Conservation (phyloP, 2,113 vertebrate genomes). For the human region GRCh38 chr14:25473001-25473500, state of each 20-base stretch:
- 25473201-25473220: constrained; percentile 47
- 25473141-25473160: constrained; percentile 54
- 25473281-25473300: not conserved
- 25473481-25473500: not conserved
- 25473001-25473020: not conserved
- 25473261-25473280: not conserved
- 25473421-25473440: not conserved
- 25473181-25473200: constrained; percentile 50
- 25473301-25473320: not conserved
- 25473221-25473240: constrained; percentile 44
- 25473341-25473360: not conserved
- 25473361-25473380: not conserved
- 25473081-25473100: constrained; percentile 1
- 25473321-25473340: not conserved
- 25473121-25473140: not conserved
- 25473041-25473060: not conserved
- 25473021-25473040: not conserved
- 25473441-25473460: not conserved
- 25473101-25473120: not conserved
- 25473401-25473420: too few relatives aligned
- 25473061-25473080: constrained; percentile 19
- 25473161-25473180: constrained; percentile 54
- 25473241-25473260: constrained; percentile 48
- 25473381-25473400: accelerated
- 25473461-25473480: not conserved